Percentiles rank a stretch among this genome's conserved stretches.
Conservation (phyloP, 2,888 invertebrate genomes). For the Campoplex capitator region DNA sequence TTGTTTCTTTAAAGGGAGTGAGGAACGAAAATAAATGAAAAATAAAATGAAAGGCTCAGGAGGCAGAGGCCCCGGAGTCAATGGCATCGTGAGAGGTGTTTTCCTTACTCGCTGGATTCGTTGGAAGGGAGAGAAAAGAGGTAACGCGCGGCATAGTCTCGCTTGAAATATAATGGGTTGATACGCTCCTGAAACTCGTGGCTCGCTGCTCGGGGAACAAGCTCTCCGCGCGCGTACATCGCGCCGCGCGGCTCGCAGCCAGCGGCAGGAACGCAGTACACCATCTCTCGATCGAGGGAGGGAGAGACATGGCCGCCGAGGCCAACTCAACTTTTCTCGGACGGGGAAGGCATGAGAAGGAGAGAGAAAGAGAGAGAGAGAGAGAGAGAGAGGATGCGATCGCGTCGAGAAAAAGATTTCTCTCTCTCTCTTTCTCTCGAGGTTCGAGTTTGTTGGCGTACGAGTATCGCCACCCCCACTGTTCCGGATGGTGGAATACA, state of each 20-base stretch:
- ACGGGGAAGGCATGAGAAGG: conserved; percentile 30
- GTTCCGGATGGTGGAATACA: conserved; percentile 49
- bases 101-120: conserved; percentile 41
- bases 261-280: conserved; percentile 73
- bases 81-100: conserved; percentile 54
- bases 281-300: conserved; percentile 32
- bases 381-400: conserved; percentile 11
- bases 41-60: conserved; percentile 7
- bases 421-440: conserved; percentile 49
- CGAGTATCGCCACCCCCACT: conserved; percentile 43
- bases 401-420: conserved; percentile 46
- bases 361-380: not conserved
- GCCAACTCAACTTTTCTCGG: conserved; percentile 81
- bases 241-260: conserved; percentile 74
- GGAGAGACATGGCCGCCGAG: conserved; percentile 82
- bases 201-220: conserved; percentile 48
- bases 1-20: not conserved
- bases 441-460: conserved; percentile 36
- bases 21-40: conserved; percentile 6
- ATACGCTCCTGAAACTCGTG: conserved; percentile 56
- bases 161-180: conserved; percentile 7
- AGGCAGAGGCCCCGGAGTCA: conserved; percentile 43
- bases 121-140: conserved; percentile 58
- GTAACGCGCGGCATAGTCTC: conserved; percentile 59
- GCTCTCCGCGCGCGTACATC: conserved; percentile 61